Base-by-base conservation (phyloP, 2,797 vertebrate genomes). In the Eremophila alpestris region DNA sequence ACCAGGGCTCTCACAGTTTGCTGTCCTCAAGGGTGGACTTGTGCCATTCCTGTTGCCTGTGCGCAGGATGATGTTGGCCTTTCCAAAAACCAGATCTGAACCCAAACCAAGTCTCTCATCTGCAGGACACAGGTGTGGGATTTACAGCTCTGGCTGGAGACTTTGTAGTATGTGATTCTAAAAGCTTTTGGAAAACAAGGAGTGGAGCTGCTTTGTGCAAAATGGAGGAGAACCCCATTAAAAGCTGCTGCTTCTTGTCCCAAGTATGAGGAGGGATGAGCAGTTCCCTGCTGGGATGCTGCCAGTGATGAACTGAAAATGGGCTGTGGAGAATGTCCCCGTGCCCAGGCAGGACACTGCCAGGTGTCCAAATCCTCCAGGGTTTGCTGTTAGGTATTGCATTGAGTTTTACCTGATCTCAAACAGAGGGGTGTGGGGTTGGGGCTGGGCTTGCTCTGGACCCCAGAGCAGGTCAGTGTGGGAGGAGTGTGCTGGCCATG, bases 361-460 rank as follows among this genome's bases (percentile, higher is more conserved):
- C 34, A 3, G 45, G 24, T 62, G 27, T 2, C 65, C 19, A 26
- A 29, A 43, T 27, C 24, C 22, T 9, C 9, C 0, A 48, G 7
- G 22, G 7, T 56, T 73, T 46, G 40, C 30, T 52, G 21, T 22
- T 6, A 15, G 51, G 1, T 21, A 1, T 8, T 40, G 5, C 10
- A 12, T 5, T 5, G 58, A 5, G 2, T 30, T 71, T 22, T 5
- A 71, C 13, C 16, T 23, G 10, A 58, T 22, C 26, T 8, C 29
- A 55, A 49, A 29, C 18, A 0, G 20, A 26, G 23, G 0, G 17
- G 62, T 24, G n/a, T 13, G 14, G 83, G 62, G 20, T 0, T 9
- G 30, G 67, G 68, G 36, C 21, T 75, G 38, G 4, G 30, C 20
- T n/a, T 17, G 3, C 60, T 48, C 21, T 40, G 49, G n/a, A 20